A percentile compares a stretch with the other conserved stretches of the same genome.
Conservation (phyloP, 2,113 vertebrate species). For the Salvelinus sp. region DNA sequence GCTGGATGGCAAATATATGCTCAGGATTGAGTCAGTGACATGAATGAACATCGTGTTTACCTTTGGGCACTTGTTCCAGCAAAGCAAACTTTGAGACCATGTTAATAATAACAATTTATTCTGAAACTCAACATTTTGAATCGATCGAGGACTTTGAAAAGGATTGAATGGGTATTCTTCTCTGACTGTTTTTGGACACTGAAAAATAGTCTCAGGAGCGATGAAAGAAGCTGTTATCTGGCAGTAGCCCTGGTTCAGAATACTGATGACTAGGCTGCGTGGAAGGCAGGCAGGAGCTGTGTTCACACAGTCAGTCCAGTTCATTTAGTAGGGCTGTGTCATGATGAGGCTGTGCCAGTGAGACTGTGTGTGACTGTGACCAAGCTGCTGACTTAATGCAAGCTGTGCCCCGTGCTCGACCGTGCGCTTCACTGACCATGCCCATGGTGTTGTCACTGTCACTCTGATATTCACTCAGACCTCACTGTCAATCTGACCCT, state of each 20-base stretch:
- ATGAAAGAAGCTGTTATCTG: slow-evolving; percentile 57
- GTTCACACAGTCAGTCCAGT: neutral
- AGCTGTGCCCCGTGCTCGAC: slow-evolving; percentile 44
- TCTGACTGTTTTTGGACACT: slow-evolving; percentile 24
- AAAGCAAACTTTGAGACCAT: no score
- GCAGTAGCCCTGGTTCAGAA: slow-evolving; percentile 46
- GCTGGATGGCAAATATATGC: neutral
- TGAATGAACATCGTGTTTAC: no score
- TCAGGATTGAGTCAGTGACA: no score
- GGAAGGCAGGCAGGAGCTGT: neutral
- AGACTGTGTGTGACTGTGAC: slow-evolving; percentile 25
- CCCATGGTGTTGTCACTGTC: slow-evolving; percentile 10
- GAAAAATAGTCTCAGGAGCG: slow-evolving; percentile 20
- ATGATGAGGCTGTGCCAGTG: no score
- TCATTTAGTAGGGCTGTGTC: slow-evolving; percentile 5
- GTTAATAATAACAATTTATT: no score
- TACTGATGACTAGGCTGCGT: slow-evolving; percentile 48
- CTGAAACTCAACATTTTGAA: no score
- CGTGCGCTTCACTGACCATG: neutral
- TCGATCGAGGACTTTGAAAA: no score
- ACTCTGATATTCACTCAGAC: neutral
- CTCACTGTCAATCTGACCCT: neutral
- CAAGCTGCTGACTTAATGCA: slow-evolving; percentile 36
- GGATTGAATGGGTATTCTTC: no score
- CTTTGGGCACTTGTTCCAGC: no score